Base-by-base conservation (phyloP, 2,888 invertebrate genomes). In the Latheticus oryzae region DNA sequence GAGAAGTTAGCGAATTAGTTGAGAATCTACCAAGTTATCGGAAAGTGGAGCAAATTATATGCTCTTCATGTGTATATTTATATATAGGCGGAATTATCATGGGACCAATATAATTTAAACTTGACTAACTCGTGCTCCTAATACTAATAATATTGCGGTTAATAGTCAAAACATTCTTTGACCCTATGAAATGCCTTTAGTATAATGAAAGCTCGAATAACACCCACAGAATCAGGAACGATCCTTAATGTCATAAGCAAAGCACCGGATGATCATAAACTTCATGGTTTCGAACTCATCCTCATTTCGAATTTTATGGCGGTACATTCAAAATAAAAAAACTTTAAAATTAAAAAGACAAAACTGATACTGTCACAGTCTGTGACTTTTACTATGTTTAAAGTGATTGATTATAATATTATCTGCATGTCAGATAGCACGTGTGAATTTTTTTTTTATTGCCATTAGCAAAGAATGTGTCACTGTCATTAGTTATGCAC, bases 41-140 rank as follows among this genome's bases (percentile, higher is more conserved):
- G 56, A 50, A 56, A 56, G 32, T 56, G 12, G 56, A 50, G 42
- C 56, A 38, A 56, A 56, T 50, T 56, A 33, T 26, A 12, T 30
- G 47, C 11, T 48, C 48, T 38, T 37, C 17, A 24, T 24, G 16
- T 40, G 8, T 37, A 21, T 42, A 8, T 15, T 16, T 33, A 16
- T 33, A 19, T 45, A 28, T 8, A 11, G 19, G 21, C 45, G 32
- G 40, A 43, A 53, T 17, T 32, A 42, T 43, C 53, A 23, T 5
- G 35, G 43, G 53, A 43, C 21, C 12, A n/a, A 1, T 32, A 38
- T 42, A 53, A 53, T 43, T 48, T 35, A 33, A 48, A 48, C 48
- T 48, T 33, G 23, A 23, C 24, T 35, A 48, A 48, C 48, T 48
- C 48, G 48, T 48, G 48, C 21, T 12, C 13, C 5, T n/a, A 13